phyloP scores from a whole-genome alignment of 2,113 vertebrate genomes.

The Periophthalmus modestus region DNA sequence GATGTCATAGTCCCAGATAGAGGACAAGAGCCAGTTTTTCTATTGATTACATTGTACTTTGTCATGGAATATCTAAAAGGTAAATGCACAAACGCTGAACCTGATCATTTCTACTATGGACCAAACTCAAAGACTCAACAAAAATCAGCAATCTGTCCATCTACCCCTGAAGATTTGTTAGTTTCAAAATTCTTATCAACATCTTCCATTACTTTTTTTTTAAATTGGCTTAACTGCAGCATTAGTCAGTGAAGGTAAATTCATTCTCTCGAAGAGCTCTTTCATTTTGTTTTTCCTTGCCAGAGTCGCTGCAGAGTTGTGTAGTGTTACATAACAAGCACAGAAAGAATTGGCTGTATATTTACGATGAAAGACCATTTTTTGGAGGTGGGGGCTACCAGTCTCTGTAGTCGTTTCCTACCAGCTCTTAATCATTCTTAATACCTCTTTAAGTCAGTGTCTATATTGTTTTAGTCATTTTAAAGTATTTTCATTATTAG shows the following conservation, averaged over 20 bases:
- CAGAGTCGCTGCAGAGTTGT: background rate
- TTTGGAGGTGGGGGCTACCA: background rate
- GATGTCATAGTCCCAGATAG: too few relatives aligned
- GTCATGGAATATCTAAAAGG: too few relatives aligned
- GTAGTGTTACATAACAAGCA: background rate
- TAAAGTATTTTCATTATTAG: background rate
- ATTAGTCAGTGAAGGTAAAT: background rate
- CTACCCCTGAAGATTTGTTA: background rate
- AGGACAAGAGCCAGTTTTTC: too few relatives aligned
- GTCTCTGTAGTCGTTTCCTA: background rate
- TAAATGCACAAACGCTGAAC: too few relatives aligned
- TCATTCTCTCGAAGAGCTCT: background rate
- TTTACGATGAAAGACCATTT: background rate
- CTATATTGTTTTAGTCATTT: background rate
- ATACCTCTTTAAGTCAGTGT: background rate
- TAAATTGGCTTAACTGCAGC: background rate
- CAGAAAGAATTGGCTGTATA: background rate
- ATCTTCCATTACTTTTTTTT: background rate
- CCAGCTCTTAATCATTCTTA: too few relatives aligned
- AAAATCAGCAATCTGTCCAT: too few relatives aligned
- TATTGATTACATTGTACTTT: too few relatives aligned
- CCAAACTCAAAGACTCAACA: too few relatives aligned
- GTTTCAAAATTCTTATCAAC: background rate
- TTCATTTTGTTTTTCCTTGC: background rate
- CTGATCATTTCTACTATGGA: too few relatives aligned